These are phyloP conservation scores for Oscheius sp. DNA, from an alignment of 1,140 invertebrate species.

Conservation along the genomic window DNA sequence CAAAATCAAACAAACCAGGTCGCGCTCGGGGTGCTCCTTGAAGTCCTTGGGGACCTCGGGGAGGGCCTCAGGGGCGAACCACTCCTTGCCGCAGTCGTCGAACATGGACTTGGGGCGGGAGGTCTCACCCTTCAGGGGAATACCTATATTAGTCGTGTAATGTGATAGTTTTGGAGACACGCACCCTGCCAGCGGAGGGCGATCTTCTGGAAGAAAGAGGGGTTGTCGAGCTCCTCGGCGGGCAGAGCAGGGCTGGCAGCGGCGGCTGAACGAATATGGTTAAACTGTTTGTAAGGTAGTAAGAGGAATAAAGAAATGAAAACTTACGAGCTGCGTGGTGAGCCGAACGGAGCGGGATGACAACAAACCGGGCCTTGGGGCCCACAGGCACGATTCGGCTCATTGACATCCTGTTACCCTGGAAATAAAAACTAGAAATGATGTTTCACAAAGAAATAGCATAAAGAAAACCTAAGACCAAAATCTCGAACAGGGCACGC, in stretches of 20 bases:
- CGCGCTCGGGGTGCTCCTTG: slow-evolving; percentile 58
- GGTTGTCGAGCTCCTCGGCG: slow-evolving; percentile 34
- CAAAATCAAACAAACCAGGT: slow-evolving; percentile 47
- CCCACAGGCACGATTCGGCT: slow-evolving; percentile 30
- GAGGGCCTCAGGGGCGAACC: slow-evolving; percentile 48
- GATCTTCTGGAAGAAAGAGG: slow-evolving; percentile 57
- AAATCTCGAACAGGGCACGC: too few relatives aligned
- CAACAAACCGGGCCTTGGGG: slow-evolving; percentile 25
- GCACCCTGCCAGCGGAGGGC: slow-evolving; percentile 52
- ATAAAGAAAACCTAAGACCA: too few relatives aligned
- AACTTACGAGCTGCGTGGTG: slow-evolving; percentile 21
- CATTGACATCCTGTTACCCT: slow-evolving; percentile 36
- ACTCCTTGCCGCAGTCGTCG: slow-evolving; percentile 57
- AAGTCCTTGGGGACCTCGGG: slow-evolving; percentile 54
- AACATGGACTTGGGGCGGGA: slow-evolving; percentile 54
- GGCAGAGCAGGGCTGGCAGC: slow-evolving; percentile 8
- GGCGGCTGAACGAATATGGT: slow-evolving; percentile 18
- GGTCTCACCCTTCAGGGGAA: slow-evolving; percentile 53
- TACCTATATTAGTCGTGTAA: slow-evolving; percentile 45
- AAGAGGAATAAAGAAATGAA: too few relatives aligned
- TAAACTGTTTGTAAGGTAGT: background rate
- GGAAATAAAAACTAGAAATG: too few relatives aligned
- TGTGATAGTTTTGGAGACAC: background rate
- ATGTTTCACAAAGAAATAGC: too few relatives aligned
- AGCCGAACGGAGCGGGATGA: slow-evolving; percentile 23